Base-by-base conservation (phyloP, 2,113 vertebrate species). In the Pachypanchax playfairii region DNA sequence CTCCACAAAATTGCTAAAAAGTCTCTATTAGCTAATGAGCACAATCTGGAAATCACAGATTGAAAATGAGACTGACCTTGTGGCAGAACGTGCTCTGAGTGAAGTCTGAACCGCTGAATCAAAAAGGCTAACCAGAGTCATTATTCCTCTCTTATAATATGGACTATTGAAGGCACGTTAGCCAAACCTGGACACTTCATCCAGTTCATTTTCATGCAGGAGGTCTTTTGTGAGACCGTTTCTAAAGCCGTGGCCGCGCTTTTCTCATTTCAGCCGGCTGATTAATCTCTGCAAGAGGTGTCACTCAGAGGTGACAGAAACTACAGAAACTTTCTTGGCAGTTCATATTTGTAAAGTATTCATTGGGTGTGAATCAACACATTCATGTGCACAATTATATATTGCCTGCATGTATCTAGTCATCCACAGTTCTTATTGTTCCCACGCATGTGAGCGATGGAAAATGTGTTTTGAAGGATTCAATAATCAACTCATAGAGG, bases 41-140 rank as follows among this genome's bases (percentile, higher is more conserved):
- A 50, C 71, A 71, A 83, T 77, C 80, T 77, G 77, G 66, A 85
- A 75, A 85, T 85, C 70, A 80, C 35, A 26, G 54, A 15, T 22
- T 14, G 77, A 76, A 84, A 82, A 44, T 59, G 57, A 72, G 58
- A 53, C 78, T 82, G 79, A 84, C 80, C 77, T 80, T 75, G 69
- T 76, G 65, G 28, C 58, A 57, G 46, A 58, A 39, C 28, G 6
- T 51, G 41, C 65, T 54, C 70, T 63, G 50, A 77, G 41, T 62
- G 69, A 67, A 70, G 75, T 51, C 56, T 38, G 65, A 70, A 80
- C 56, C 28, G 58, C 55, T 62, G 63, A 73, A 83, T 79, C 65
- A 67, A 59, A 75, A 66, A 56, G 47, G 39, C 14, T 72, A 73
- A 81, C 26, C 65, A 70, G 82, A 58, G 50, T 65, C 54, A 75